Conservation (phyloP, 1,140 invertebrate species). For the Drosophila miranda region DNA sequence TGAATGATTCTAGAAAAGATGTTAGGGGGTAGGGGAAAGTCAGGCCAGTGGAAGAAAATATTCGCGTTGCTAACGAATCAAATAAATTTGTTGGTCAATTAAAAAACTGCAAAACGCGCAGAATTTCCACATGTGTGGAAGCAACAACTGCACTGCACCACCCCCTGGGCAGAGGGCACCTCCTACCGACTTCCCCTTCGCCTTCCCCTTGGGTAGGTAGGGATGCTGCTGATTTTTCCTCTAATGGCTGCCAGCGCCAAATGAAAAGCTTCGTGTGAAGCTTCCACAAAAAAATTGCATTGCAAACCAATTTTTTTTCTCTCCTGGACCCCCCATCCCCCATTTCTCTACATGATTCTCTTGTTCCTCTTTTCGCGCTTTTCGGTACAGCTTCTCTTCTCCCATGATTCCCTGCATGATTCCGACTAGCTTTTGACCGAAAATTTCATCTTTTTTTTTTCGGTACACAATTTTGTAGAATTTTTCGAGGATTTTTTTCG, state of each 20-base stretch:
- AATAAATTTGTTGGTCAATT: slow-evolving; percentile 81
- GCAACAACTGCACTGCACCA: slow-evolving; percentile 19
- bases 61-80: slow-evolving; percentile 76
- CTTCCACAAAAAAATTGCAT: slow-evolving; percentile 58
- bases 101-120: slow-evolving; percentile 81
- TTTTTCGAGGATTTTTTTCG: slow-evolving; percentile 45
- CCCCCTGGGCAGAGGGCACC: background rate
- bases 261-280: slow-evolving; percentile 69
- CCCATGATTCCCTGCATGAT: slow-evolving; percentile 42
- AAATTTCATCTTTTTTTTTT: slow-evolving; percentile 29
- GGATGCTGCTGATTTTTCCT: slow-evolving; percentile 75
- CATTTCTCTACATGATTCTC: slow-evolving; percentile 46
- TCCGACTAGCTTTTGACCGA: slow-evolving; percentile 61
- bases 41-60: slow-evolving; percentile 46
- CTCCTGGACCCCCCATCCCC: background rate
- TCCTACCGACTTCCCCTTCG: background rate
- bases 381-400: slow-evolving; percentile 16
- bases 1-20: no score
- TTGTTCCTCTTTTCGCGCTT: slow-evolving; percentile 41
- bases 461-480: slow-evolving; percentile 55
- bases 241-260: slow-evolving; percentile 76
- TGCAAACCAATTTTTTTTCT: slow-evolving; percentile 66
- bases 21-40: slow-evolving; percentile 9
- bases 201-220: slow-evolving; percentile 8
- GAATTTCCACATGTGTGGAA: slow-evolving; percentile 78